Evolutionary conservation across 2,113 vertebrate genomes (phyloP), one percentile per base, ranked within the genome.

Genomic region (Laterallus jamaicensis): DNA sequence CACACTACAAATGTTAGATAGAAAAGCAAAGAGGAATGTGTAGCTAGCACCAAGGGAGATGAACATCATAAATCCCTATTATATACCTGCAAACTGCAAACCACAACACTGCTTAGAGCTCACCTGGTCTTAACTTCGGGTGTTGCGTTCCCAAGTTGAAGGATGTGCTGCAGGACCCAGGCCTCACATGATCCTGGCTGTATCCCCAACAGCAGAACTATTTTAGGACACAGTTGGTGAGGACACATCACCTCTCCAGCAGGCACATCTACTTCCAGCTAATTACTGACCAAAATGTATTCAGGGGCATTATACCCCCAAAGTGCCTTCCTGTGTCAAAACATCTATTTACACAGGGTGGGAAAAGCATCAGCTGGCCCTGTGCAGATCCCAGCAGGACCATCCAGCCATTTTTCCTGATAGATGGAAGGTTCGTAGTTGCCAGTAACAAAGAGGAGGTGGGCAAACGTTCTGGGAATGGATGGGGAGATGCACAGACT

Each of bases 401-500:
- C 37, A 32, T 21, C 26, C 63, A 58, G 9, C 7, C 55, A 40
- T 35, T 52, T 83, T 14, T 67, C 4, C 37, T 82, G 52, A 13
- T 10, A 11, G 49, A 20, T 64, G 18, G 8, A 25, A n/a, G 42
- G 21, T 52, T 82, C 50, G 17, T 29, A 64, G 32, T 26, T 32
- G 32, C 8, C 56, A 47, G 14, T 21, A 35, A 55, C 32, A 77
- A 28, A 73, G 13, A 67, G 24, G 12, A 79, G 47, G 22, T n/a
- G 37, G 32, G 13, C 10, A 52, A 62, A 82, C 9, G 19, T 40
- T 19, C 66, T 71, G n/a, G 32, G 39, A 56, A 20, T 70, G 25
- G 22, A 77, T 1, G 1, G 37, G 26, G 29, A 73, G 32, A 44
- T 12, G 4, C n/a, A 75, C 0, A 0, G 11, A 15, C 5, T 75